Base-by-base conservation (phyloP, 2,888 invertebrate genomes). In the Folsomia candida region DNA sequence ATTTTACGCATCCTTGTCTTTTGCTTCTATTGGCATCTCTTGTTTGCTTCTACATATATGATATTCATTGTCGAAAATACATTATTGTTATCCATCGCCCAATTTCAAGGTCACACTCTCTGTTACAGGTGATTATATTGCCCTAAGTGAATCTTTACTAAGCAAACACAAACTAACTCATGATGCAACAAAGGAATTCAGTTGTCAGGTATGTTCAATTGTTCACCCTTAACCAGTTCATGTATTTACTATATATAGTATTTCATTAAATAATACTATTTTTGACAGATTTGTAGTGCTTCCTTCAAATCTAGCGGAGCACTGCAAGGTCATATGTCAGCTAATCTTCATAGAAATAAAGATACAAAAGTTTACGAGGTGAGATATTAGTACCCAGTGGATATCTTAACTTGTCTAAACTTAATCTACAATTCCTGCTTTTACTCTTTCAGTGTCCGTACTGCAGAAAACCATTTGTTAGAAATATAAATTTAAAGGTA, bases 81-180 rank as follows among this genome's bases (percentile, higher is more conserved):
- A n/a, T n/a, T n/a, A n/a, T n/a, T n/a, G n/a, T n/a, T n/a, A n/a
- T n/a, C n/a, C n/a, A n/a, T n/a, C n/a, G n/a, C n/a, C n/a, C n/a
- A n/a, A n/a, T n/a, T n/a, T n/a, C n/a, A n/a, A n/a, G n/a, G n/a
- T n/a, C n/a, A n/a, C n/a, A n/a, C n/a, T n/a, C n/a, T n/a, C n/a
- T n/a, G n/a, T n/a, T n/a, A n/a, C n/a, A n/a, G n/a, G n/a, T n/a
- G 87, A 87, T 37, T 91, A 90, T 81, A 86, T 92, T 60, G 93
- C 91, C 22, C 82, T 92, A n/a, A 90, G 89, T 72, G 88, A 90
- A 80, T 86, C 86, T 2, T 85, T 89, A n/a, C 84, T 93, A 57
- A 85, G 87, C 0, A 88, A 88, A 81, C 93, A 94, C 82, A 88
- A 89, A 81, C 83, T 87, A 69, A 87, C 87, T 68, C 90, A 91